Evolutionary conservation across 2,888 invertebrate genomes (phyloP), one percentile per base, ranked within the genome.

Genomic region (Tachystola acroxantha): DNA sequence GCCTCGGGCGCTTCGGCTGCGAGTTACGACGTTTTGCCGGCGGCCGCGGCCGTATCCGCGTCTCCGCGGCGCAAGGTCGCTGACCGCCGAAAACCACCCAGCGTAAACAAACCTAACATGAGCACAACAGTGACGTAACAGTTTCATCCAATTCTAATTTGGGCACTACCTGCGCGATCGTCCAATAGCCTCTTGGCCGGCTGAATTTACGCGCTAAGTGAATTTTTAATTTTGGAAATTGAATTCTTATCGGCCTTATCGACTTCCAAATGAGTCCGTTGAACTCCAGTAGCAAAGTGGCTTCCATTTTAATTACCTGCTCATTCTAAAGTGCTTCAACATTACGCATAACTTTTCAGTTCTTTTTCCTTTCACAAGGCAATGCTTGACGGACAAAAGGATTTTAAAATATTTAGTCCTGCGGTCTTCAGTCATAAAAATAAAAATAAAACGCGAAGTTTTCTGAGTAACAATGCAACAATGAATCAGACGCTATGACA

Each of bases 21-120:
- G 61, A 45, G 52, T 57, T 66, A 56, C 55, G 60, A 43, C 64
- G 65, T 67, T 72, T 64, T 54, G 59, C 31, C 43, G 41, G 46
- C 44, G 48, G 58, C 56, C 64, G 52, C 43, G 37, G 36, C 42
- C 50, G 65, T 66, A 67, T 67, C 68, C 68, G 63, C 68, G 69
- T 70, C 57, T 61, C 59, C 57, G 56, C 57, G 54, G 56, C 57
- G 54, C 49, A 73, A 73, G 82, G 82, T 85, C 78, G 63, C 64
- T 78, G 84, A 81, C 85, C 82, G 72, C 69, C 73, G 53, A 78
- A 81, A 72, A 64, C 64, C 69, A 72, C 62, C 66, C 63, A 61
- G 65, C 74, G 76, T 79, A 71, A 74, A 77, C 68, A 67, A 56
- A 64, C 56, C 46, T 55, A 46, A 40, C 45, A 42, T 39, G 46